Base-by-base conservation (phyloP, 1,140 invertebrate species). In the Uloborus diversus region DNA sequence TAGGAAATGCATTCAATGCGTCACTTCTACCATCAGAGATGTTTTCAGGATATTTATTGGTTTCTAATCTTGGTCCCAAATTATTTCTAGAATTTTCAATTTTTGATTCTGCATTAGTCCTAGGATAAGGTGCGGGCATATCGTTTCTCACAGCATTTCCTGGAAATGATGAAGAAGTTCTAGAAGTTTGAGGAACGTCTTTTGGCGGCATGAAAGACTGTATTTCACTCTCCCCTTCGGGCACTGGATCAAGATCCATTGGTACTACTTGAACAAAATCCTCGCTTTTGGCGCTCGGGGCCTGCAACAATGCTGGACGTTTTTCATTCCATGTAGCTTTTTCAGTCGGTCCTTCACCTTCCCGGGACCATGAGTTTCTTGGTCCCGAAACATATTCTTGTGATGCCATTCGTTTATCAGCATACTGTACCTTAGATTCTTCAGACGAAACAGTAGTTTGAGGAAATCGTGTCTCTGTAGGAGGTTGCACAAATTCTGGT, bases 231-330 rank as follows among this genome's bases (percentile, higher is more conserved):
- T 9, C 5, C 17, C 11, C 20, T 20, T 53, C 49, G 7, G 49
- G 30, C 23, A 42, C 2, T n/a, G 35, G 7, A 14, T 76, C 71
- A 23, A 35, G 59, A 25, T 64, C 47, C 47, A 65, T 76, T 3
- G 71, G 71, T 37, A 23, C 33, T 1, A 14, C 23, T 27, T 57
- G 53, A 1, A 28, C 25, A 20, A 27, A 53, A 64, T 49, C 28
- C 3, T 13, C 25, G 27, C 51, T 64, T 14, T 51, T 75, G 13
- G 57, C 23, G 20, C 20, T 2, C 17, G 71, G 59, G 3, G 59
- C n/a, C 2, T 64, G 20, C 14, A 64, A 42, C 14, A 75, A 56
- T 14, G n/a, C 37, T 64, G 27, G 13, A 33, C 30, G 71, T 17
- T 62, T 75, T 32, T 53, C n/a, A n/a, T 27, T 4, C 73, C 62